A percentile compares a stretch with the other conserved stretches of the same genome.
Evolutionary conservation across 1,140 invertebrate genomes (phyloP).

Genomic region (Homarus americanus): DNA sequence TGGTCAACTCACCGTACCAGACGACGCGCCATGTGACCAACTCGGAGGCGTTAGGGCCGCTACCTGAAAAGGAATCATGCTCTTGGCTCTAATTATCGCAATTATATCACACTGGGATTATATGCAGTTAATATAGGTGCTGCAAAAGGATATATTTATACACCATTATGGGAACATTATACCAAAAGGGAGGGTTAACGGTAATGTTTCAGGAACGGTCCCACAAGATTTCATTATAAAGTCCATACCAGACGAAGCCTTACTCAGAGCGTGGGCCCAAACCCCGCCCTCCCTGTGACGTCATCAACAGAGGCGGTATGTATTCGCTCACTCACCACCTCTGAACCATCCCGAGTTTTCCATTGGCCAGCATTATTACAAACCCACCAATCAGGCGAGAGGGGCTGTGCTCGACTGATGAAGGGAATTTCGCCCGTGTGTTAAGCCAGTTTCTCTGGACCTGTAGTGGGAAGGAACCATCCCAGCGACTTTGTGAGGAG

Average conservation of each 20-base stretch:
- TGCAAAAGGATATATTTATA: too few species aligned
- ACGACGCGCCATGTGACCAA: constrained; percentile 57
- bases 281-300: constrained; percentile 48
- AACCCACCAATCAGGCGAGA: constrained; percentile 56
- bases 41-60: constrained; percentile 35
- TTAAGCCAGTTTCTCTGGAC: constrained; percentile 57
- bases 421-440: constrained; percentile 66
- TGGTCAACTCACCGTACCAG: constrained; percentile 38
- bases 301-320: constrained; percentile 31
- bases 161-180: too few species aligned
- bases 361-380: constrained; percentile 63
- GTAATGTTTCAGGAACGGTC: constrained; percentile 44
- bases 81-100: not conserved
- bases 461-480: constrained; percentile 48
- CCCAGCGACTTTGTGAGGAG: not conserved
- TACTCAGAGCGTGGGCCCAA: constrained; percentile 50
- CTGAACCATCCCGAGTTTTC: not conserved
- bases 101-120: too few species aligned
- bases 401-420: constrained; percentile 61
- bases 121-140: too few species aligned
- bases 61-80: constrained; percentile 29
- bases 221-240: constrained; percentile 60
- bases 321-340: constrained; percentile 56
- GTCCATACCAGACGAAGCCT: constrained; percentile 51
- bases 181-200: not conserved